These are phyloP conservation scores for Cyanoramphus novaezelandiae DNA, from an alignment of 2,113 vertebrate species.

Conservation along the genomic window DNA sequence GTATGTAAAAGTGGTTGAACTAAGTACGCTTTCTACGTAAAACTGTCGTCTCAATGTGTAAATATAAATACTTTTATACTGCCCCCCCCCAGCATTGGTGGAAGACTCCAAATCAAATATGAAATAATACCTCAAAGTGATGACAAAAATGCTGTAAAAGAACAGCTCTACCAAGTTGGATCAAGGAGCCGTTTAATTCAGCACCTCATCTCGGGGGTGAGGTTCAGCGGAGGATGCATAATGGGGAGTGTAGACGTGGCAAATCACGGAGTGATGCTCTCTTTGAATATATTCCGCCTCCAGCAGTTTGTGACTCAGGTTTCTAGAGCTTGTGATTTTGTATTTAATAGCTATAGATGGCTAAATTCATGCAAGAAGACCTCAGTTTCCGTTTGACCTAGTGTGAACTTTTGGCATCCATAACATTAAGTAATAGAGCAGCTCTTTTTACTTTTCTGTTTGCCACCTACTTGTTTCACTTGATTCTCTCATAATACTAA, in stretches of 20 bases:
- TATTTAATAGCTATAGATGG: background rate
- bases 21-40: background rate
- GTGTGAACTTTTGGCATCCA: background rate
- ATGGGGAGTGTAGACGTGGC: background rate
- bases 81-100: background rate
- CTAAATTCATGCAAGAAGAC: background rate
- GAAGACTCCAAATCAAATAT: background rate
- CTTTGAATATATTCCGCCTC: background rate
- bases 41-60: background rate
- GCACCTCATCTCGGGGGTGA: rapidly evolving
- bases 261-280: background rate
- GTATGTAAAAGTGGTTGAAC: background rate
- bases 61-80: background rate
- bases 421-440: background rate
- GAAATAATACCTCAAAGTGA: background rate
- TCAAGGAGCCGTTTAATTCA: background rate
- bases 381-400: background rate
- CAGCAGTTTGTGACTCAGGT: background rate
- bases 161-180: background rate
- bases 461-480: background rate
- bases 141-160: background rate
- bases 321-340: background rate
- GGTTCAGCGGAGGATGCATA: background rate
- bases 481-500: background rate
- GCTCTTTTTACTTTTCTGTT: background rate